Evolutionary conservation across 2,797 vertebrate genomes (phyloP).

Genomic region (Bovichtus variegatus): DNA sequence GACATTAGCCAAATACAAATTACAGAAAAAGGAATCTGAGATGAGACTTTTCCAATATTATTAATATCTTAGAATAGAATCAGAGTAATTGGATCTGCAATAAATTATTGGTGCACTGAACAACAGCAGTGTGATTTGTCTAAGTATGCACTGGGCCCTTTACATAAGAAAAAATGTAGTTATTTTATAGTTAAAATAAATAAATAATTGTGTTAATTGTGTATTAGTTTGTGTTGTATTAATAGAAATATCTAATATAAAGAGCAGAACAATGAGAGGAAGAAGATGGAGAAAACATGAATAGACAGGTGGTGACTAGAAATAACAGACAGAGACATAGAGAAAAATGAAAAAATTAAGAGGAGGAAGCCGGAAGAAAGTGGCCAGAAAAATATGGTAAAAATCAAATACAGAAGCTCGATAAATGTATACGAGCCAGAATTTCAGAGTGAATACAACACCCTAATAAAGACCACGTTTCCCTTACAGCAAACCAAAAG

Average conservation of each 20-base stretch:
- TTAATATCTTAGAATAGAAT: neutral
- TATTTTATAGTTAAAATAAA: neutral
- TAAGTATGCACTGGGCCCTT: neutral
- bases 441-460: neutral
- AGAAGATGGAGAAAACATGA: neutral
- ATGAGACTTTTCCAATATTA: neutral
- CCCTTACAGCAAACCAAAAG: neutral
- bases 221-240: too few relatives aligned
- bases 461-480: neutral
- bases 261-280: neutral
- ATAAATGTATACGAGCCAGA: neutral
- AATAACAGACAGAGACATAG: neutral
- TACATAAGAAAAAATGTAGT: neutral
- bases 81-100: neutral
- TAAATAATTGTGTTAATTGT: too few relatives aligned
- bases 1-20: neutral
- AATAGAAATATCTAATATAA: too few relatives aligned
- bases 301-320: neutral
- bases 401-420: neutral
- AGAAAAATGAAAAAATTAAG: neutral
- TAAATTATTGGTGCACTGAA: neutral
- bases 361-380: too few relatives aligned
- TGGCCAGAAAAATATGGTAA: neutral
- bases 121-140: neutral
- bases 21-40: neutral